Conservation (phyloP, 2,797 vertebrate species). For the Limosa lapponica region DNA sequence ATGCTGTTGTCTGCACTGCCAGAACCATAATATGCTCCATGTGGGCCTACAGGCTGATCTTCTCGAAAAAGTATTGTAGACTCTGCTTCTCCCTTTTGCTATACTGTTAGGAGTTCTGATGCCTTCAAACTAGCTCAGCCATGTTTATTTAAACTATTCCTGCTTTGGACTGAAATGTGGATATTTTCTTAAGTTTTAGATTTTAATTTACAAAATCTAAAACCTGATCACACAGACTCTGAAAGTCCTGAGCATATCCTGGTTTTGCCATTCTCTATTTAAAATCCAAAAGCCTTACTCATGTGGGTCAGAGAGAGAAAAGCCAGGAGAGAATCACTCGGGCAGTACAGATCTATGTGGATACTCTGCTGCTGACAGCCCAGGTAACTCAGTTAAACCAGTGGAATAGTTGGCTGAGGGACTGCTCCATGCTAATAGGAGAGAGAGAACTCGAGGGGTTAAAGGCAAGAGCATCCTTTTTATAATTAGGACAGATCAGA, state of each 20-base stretch:
- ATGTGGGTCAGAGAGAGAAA: neutral
- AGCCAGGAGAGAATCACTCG: neutral
- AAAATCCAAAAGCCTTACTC: neutral
- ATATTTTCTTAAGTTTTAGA: neutral
- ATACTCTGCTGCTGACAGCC: neutral
- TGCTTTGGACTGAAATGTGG: neutral
- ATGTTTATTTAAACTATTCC: neutral
- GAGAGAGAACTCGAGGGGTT: conserved; percentile 46
- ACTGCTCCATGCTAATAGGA: neutral
- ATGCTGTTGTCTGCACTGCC: neutral
- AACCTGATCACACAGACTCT: neutral
- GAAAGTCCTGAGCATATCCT: neutral
- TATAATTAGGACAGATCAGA: conserved; percentile 56
- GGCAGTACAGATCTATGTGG: neutral
- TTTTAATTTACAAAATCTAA: neutral
- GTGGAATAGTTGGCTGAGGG: neutral
- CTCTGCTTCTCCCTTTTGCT: neutral
- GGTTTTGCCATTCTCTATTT: neutral
- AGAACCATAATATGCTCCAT: neutral
- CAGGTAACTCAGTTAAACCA: conserved; percentile 18
- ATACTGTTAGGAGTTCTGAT: neutral
- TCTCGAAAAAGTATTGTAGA: neutral
- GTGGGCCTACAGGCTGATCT: neutral
- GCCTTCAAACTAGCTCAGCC: neutral
- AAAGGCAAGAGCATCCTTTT: conserved; percentile 52